Conservation (phyloP, 92 coral and sea anemone genomes). For the Plumapathes pennacea region DNA sequence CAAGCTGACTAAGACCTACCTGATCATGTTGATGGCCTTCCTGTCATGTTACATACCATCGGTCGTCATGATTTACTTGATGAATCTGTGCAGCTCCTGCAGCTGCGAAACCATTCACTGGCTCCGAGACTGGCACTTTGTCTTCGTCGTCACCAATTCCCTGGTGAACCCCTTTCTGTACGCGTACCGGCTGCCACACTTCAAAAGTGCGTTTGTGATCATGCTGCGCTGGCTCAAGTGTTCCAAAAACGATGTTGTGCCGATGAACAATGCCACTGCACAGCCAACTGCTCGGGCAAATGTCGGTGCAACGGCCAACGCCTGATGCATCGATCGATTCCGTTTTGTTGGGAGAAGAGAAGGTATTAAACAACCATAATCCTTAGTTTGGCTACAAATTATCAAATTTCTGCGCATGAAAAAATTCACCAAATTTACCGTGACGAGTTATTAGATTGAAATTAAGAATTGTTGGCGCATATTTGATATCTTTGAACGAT, state of each 20-base stretch:
- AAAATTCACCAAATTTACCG: no score
- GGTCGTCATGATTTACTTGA: constrained; percentile 81
- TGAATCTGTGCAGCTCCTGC: constrained; percentile 84
- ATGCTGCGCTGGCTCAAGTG: constrained; percentile 18
- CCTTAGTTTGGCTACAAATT: no score
- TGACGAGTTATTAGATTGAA: no score
- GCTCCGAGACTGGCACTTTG: constrained; percentile 83
- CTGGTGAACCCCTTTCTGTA: constrained; percentile 82
- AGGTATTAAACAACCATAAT: no score
- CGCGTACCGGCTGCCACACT: constrained; percentile 75
- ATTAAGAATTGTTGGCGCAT: no score
- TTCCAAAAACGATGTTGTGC: constrained; percentile 8
- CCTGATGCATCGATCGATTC: no score
- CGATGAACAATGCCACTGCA: background rate
- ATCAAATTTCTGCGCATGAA: no score
- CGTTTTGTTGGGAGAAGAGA: no score
- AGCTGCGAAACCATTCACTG: constrained; percentile 86
- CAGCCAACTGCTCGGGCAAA: background rate
- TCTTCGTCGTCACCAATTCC: constrained; percentile 76
- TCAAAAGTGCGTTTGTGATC: constrained; percentile 46
- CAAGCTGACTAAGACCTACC: constrained; percentile 68
- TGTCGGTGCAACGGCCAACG: no score
- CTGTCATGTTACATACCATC: constrained; percentile 83
- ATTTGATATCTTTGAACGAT: no score
- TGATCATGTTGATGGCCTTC: constrained; percentile 72